Evolutionary conservation across 2,113 vertebrate species (phyloP).

Genomic region (Micronycteris hirsuta): DNA sequence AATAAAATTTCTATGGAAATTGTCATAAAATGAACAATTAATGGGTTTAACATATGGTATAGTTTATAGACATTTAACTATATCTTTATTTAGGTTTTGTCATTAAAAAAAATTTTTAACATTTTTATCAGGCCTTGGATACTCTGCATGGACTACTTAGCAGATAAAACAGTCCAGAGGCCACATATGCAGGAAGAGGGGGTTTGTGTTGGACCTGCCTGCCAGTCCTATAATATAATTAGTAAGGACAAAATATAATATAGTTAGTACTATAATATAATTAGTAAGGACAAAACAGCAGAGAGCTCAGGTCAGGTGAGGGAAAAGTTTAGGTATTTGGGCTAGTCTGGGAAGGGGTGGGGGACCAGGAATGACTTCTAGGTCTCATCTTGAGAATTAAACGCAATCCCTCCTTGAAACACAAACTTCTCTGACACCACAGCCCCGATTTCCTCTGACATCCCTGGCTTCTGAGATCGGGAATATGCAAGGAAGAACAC

Average conservation of each 20-base stretch:
- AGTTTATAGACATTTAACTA: neutral
- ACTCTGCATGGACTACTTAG: neutral
- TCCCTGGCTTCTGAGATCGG: neutral
- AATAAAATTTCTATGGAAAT: neutral
- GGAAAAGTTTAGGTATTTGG: neutral
- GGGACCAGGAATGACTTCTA: neutral
- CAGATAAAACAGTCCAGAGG: neutral
- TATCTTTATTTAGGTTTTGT: neutral
- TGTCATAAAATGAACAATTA: conserved; percentile 2
- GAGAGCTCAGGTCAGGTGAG: neutral
- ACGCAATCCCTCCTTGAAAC: neutral
- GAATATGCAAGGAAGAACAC: neutral
- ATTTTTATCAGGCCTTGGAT: neutral
- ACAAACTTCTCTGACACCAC: neutral
- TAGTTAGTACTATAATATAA: neutral
- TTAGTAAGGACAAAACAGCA: neutral
- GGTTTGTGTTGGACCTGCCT: too few relatives aligned
- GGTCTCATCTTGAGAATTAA: neutral
- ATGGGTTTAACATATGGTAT: neutral
- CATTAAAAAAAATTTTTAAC: neutral
- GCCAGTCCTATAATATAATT: too few relatives aligned
- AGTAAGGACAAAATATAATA: neutral
- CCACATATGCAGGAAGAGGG: neutral
- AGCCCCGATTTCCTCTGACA: neutral
- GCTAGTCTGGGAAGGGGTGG: neutral